phyloP scores from a whole-genome alignment of 2,797 vertebrate species.

The Leucoraja ocellata region DNA sequence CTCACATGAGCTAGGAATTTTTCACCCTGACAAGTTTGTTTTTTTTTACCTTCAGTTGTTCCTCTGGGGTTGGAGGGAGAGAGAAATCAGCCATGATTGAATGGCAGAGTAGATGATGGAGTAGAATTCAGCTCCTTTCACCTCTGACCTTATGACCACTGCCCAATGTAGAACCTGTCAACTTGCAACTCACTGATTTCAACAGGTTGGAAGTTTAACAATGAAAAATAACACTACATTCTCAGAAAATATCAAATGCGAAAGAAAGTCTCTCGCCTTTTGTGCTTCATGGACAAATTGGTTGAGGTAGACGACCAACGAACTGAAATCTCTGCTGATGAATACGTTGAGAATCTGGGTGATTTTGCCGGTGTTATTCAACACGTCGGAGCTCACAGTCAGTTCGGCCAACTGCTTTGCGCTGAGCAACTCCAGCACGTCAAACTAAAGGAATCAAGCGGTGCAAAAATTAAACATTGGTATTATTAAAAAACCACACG shows the following conservation, averaged over 20 bases:
- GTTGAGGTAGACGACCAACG: conserved; percentile 34
- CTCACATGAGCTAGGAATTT: background rate
- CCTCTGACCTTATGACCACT: no score
- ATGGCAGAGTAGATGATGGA: no score
- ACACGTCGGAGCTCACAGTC: conserved; percentile 21
- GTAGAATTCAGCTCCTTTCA: no score
- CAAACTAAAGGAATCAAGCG: background rate
- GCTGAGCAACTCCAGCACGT: conserved; percentile 39
- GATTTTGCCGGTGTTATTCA: conserved; percentile 40
- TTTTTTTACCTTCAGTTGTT: no score
- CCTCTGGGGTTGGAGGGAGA: no score
- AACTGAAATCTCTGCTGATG: background rate
- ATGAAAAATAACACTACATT: conserved; percentile 41
- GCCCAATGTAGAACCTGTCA: no score
- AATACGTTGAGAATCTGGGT: conserved; percentile 40
- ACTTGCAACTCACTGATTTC: background rate
- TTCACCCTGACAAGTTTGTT: no score
- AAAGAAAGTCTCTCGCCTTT: conserved; percentile 9
- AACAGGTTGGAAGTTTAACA: background rate
- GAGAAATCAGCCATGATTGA: no score
- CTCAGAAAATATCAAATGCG: background rate
- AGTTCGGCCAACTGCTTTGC: conserved; percentile 40
- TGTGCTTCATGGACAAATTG: conserved; percentile 42
- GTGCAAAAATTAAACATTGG: background rate
- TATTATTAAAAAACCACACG: background rate